Conservation (phyloP, 2,797 vertebrate species). For the Microctenopoma steveboyesi region DNA sequence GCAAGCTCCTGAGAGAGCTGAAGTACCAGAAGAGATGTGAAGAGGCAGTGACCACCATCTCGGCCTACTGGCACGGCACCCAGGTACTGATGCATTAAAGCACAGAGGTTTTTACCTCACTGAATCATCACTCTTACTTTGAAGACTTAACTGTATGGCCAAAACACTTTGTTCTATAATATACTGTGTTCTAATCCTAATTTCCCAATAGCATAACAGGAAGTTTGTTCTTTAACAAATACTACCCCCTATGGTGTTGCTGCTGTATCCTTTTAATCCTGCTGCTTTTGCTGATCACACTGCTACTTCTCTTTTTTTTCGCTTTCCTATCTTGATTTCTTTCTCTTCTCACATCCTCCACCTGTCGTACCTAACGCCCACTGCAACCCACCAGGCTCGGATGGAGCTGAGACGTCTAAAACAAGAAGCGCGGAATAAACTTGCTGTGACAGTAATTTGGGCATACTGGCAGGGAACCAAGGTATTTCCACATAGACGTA, state of each 20-base stretch:
- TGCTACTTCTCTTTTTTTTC: slow-evolving; percentile 50
- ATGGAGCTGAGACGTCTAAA: slow-evolving; percentile 96
- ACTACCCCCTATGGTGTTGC: slow-evolving; percentile 46
- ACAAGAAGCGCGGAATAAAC: slow-evolving; percentile 94
- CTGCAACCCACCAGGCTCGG: slow-evolving; percentile 89
- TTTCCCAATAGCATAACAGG: slow-evolving; percentile 32
- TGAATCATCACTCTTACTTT: neutral
- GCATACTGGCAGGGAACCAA: slow-evolving; percentile 98
- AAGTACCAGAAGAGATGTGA: slow-evolving; percentile 94
- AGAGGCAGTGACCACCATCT: slow-evolving; percentile 92
- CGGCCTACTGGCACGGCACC: slow-evolving; percentile 94
- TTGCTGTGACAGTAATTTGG: slow-evolving; percentile 98
- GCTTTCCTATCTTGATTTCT: slow-evolving; percentile 42
- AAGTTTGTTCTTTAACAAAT: slow-evolving; percentile 36
- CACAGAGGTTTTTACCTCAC: slow-evolving; percentile 8
- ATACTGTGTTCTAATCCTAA: slow-evolving; percentile 22
- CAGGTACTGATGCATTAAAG: slow-evolving; percentile 83
- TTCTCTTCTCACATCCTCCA: slow-evolving; percentile 51
- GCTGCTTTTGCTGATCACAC: slow-evolving; percentile 67
- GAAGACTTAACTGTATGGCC: slow-evolving; percentile 19
- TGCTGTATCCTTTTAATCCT: slow-evolving; percentile 57
- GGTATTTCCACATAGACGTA: slow-evolving; percentile 86
- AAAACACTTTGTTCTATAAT: slow-evolving; percentile 25
- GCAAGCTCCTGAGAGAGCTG: slow-evolving; percentile 92
- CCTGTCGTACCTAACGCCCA: slow-evolving; percentile 62